Base-by-base conservation (phyloP, 2,797 vertebrate genomes). In the Lutjanus argentimaculatus region DNA sequence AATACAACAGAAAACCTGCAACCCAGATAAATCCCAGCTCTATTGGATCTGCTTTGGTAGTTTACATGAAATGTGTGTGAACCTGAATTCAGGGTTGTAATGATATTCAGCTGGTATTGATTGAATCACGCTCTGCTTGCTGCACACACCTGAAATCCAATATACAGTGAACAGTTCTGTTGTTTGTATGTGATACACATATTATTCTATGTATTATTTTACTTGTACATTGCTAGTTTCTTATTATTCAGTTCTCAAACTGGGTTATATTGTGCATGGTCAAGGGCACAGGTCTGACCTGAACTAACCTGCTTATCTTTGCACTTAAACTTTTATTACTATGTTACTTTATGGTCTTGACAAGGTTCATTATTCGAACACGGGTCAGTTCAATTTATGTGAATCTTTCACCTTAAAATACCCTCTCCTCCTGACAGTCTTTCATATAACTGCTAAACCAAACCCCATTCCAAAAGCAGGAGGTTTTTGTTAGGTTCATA, bases 1-100 rank as follows among this genome's bases (percentile, higher is more conserved):
- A 72, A 56, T 36, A 72, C 75, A 85, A 74, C 67, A 36, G 71
- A 59, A 80, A 72, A 69, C 30, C 64, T 58, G 68, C 48, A 78
- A 52, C 45, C n/a, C 36, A 12, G 68, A 75, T 83, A 36, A 71
- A 85, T 76, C 77, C 25, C 40, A 7, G 48, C 58, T 45, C 53
- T 16, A 49, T 51, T 42, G 69, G 52, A 77, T 74, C 63, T 51
- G 67, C 72, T 73, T 19, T 52, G 55, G 52, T 56, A 19, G 25
- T 59, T 75, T 56, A 22, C 63, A 48, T 77, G 62, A 51, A 63
- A 6, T 40, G 43, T 53, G 46, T 63, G 43, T 43, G 36, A 71
- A 8, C 22, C 64, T 46, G 61, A 70, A 17, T 51, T 64, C 15
- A 11, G 11, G 40, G 22, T 53, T 42, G 73, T 70, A 73, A 66